Percentiles rank a stretch among this genome's conserved stretches.
These are phyloP conservation scores for Felis chaus DNA, from an alignment of 2,113 vertebrate genomes.

Conservation along the genomic window DNA sequence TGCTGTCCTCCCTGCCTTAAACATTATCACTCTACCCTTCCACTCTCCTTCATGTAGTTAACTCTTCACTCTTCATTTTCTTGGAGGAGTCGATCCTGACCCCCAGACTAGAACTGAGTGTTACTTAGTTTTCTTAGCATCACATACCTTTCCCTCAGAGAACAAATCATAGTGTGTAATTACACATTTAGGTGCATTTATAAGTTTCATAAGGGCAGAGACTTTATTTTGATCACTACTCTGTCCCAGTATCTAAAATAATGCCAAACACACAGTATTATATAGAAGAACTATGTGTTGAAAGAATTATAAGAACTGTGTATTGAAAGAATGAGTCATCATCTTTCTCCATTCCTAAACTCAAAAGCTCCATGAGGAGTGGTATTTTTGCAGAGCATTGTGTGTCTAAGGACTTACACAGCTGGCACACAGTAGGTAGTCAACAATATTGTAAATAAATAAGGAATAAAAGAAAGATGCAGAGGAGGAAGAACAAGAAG, in stretches of 20 bases:
- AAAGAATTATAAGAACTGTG: slow-evolving; percentile 3
- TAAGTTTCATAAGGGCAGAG: neutral
- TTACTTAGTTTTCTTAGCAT: neutral
- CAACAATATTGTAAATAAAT: neutral
- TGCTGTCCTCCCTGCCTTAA: neutral
- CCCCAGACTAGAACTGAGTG: neutral
- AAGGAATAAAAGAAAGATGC: neutral
- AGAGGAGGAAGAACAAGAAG: neutral
- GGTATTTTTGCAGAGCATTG: neutral
- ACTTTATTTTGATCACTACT: neutral
- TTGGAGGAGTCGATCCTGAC: neutral
- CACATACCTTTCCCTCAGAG: neutral
- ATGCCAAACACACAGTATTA: neutral
- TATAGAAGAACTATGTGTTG: neutral
- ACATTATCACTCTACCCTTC: neutral
- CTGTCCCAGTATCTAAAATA: neutral
- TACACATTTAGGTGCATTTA: neutral
- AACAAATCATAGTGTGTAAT: neutral
- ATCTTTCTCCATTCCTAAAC: neutral
- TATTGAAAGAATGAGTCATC: neutral
- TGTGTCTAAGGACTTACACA: neutral
- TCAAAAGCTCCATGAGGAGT: neutral
- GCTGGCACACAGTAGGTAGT: neutral
- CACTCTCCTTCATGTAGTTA: neutral
- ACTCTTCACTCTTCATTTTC: neutral